These are phyloP conservation scores for Pseudobourletiella spinata DNA, from an alignment of 1,140 invertebrate species.

Conservation along the genomic window DNA sequence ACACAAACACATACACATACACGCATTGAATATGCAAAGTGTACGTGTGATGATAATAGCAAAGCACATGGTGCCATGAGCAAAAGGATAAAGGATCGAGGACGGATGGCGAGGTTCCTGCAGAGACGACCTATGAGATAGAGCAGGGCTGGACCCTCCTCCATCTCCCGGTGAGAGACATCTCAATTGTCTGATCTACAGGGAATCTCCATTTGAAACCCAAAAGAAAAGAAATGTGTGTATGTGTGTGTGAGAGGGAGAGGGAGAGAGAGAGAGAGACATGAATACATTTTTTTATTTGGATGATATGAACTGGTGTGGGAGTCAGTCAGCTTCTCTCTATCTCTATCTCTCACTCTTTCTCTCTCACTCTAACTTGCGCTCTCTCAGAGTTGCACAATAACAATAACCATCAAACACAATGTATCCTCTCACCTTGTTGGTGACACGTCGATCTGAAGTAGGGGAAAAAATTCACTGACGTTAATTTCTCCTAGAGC, in stretches of 20 bases:
- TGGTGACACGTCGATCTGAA: slow-evolving; percentile 5
- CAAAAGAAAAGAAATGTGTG: slow-evolving; percentile 17
- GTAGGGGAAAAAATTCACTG: not conserved
- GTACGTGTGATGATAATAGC: slow-evolving; percentile 9
- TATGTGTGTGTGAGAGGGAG: no score
- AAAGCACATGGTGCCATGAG: slow-evolving; percentile 15
- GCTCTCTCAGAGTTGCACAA: slow-evolving; percentile 1
- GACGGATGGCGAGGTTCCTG: slow-evolving; percentile 5
- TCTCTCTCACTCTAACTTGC: slow-evolving; percentile 1
- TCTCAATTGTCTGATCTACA: slow-evolving; percentile 34
- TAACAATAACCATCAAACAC: slow-evolving; percentile 16
- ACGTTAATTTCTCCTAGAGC: slow-evolving; percentile 7
- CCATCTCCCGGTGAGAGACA: slow-evolving; percentile 33
- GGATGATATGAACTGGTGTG: slow-evolving; percentile 28
- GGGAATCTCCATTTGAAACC: slow-evolving; percentile 25
- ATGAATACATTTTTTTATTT: slow-evolving; percentile 27
- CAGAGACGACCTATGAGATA: slow-evolving; percentile 6
- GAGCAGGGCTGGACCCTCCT: slow-evolving; percentile 23
- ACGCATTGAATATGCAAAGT: slow-evolving; percentile 7
- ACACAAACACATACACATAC: no score
- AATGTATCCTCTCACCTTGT: slow-evolving; percentile 6
- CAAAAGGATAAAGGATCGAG: slow-evolving; percentile 4
- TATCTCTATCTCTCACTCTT: not conserved
- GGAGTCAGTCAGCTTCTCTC: slow-evolving; percentile 21
- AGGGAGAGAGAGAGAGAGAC: slow-evolving; percentile 17